phyloP scores from a whole-genome alignment of 2,113 vertebrate genomes.

The Semicossyphus pulcher region DNA sequence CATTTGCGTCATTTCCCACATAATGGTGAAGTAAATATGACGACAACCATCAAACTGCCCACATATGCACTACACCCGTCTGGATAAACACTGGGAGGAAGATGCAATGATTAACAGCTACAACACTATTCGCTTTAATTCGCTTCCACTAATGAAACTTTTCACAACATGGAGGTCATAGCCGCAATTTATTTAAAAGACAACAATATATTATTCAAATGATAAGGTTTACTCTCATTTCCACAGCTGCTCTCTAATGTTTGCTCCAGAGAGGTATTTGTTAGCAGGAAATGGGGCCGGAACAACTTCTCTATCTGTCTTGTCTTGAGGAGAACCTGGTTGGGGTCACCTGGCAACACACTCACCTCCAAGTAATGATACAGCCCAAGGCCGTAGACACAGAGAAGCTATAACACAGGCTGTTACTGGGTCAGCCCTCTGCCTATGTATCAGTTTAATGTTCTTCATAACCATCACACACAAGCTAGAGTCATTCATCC shows the following conservation, averaged over 20 bases:
- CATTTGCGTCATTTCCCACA: conserved; percentile 61
- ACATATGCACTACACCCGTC: conserved; percentile 22
- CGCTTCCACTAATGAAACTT: neutral
- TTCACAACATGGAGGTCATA: neutral
- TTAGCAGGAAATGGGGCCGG: conserved; percentile 45
- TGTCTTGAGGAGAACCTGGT: conserved; percentile 37
- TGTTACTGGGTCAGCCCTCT: conserved; percentile 52
- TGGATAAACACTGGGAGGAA: conserved; percentile 21
- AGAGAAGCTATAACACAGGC: conserved; percentile 46
- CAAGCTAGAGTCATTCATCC: conserved; percentile 45
- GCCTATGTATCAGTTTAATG: conserved; percentile 59
- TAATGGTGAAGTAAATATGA: conserved; percentile 42
- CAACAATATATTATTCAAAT: conserved; percentile 5
- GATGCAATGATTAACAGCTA: neutral
- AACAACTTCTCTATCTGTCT: conserved; percentile 43
- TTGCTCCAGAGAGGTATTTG: conserved; percentile 35
- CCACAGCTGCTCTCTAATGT: conserved; percentile 36
- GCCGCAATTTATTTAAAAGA: neutral
- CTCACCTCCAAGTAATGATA: conserved; percentile 56
- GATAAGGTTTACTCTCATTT: conserved; percentile 29
- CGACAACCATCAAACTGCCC: conserved; percentile 14
- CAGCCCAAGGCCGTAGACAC: conserved; percentile 63
- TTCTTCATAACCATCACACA: conserved; percentile 63
- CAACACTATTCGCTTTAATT: neutral
- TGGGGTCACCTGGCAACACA: conserved; percentile 57